Evolutionary conservation across 2,113 vertebrate species (phyloP).

Genomic region (Carollia perspicillata): DNA sequence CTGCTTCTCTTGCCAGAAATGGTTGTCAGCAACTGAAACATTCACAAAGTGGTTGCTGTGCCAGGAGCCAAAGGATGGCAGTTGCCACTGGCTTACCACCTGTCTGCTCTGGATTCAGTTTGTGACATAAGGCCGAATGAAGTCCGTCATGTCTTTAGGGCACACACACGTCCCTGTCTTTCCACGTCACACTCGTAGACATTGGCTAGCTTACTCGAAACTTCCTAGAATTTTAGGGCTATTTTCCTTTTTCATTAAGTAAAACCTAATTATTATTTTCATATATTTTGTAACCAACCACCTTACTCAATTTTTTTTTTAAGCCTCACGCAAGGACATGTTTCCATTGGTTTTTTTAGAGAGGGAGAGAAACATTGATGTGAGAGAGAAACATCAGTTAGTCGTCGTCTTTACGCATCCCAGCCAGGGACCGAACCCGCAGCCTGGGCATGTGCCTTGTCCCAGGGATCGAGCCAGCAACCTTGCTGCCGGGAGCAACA

Average conservation of each 20-base stretch:
- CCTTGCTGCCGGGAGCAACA: too few species aligned
- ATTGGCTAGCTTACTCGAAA: neutral
- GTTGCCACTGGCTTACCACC: conserved; percentile 8
- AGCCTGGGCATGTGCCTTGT: too few species aligned
- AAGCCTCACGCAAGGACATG: too few species aligned
- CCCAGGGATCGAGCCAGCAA: too few species aligned
- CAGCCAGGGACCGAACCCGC: too few species aligned
- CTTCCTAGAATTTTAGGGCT: neutral
- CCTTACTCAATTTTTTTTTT: neutral
- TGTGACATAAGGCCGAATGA: conserved; percentile 15
- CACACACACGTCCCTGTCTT: neutral
- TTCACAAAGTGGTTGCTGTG: neutral
- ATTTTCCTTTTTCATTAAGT: neutral
- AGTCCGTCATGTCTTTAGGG: neutral
- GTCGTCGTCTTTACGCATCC: too few species aligned
- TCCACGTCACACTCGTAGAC: neutral
- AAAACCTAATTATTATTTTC: conserved; percentile 23
- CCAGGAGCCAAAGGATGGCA: neutral
- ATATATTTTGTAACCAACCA: neutral
- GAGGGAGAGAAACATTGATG: too few species aligned
- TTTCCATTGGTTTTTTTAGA: too few species aligned
- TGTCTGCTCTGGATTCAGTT: neutral
- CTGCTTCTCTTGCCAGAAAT: conserved; percentile 23
- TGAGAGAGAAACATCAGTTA: too few species aligned
- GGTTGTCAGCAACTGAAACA: neutral